Conservation (phyloP, 2,113 vertebrate species). For the Ceuthmochares aereus region DNA sequence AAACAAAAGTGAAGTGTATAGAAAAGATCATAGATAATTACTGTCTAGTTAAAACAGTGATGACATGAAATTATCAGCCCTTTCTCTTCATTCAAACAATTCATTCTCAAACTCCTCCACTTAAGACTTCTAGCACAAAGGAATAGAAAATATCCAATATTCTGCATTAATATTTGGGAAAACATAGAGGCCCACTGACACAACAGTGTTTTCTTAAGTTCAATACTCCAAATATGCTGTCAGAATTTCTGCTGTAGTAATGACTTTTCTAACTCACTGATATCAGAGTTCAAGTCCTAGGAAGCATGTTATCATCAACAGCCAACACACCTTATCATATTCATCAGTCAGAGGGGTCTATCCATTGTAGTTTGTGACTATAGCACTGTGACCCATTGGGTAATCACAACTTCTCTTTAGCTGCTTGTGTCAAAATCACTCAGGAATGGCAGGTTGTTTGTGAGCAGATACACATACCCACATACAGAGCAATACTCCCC, state of each 20-base stretch:
- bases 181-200: background rate
- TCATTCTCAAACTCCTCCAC: background rate
- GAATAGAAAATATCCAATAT: background rate
- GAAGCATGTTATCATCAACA: background rate
- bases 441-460: constrained; percentile 15
- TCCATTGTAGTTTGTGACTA: background rate
- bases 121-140: background rate
- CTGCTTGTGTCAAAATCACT: background rate
- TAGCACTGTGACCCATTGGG: background rate
- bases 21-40: background rate
- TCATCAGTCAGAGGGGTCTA: background rate
- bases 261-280: background rate
- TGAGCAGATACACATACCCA: background rate
- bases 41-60: background rate
- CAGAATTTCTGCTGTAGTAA: background rate
- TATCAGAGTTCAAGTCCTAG: background rate
- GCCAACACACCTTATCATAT: background rate
- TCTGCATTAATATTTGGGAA: background rate
- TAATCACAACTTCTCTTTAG: constrained; percentile 9
- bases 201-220: background rate
- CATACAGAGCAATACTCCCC: background rate
- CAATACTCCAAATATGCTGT: accelerated
- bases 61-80: background rate
- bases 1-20: background rate
- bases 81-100: background rate